These are phyloP conservation scores for Arothron firmamentum DNA, from an alignment of 2,113 vertebrate species.

Conservation along the genomic window DNA sequence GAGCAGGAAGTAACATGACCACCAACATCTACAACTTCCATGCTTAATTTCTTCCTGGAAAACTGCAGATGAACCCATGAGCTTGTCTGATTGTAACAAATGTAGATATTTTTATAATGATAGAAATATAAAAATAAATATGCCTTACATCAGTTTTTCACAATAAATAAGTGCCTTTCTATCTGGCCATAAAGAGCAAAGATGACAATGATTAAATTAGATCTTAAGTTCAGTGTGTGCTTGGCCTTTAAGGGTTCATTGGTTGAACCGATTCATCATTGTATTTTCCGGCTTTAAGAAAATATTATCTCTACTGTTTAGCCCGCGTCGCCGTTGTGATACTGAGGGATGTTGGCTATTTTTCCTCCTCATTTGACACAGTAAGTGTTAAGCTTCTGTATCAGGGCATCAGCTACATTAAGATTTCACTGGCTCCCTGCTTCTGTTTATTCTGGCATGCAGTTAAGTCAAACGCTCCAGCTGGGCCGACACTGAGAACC, in stretches of 20 bases:
- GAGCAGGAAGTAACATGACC: constrained; percentile 29
- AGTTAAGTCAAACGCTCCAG: constrained; percentile 40
- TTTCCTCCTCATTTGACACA: constrained; percentile 10
- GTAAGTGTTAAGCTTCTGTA: constrained; percentile 27
- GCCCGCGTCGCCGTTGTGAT: too few species aligned
- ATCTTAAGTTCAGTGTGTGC: too few species aligned
- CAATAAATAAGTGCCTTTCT: too few species aligned
- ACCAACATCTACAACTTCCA: constrained; percentile 8
- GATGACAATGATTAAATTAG: too few species aligned
- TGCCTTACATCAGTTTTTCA: too few species aligned
- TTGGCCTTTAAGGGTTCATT: too few species aligned
- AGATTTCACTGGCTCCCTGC: constrained; percentile 44
- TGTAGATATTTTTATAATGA: not conserved
- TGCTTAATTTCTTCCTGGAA: constrained; percentile 3
- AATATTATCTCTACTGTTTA: too few species aligned
- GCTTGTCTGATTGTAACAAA: too few species aligned
- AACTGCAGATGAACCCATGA: not conserved
- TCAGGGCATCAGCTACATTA: constrained; percentile 29
- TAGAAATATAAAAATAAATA: too few species aligned
- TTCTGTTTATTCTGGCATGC: constrained; percentile 55
- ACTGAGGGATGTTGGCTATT: constrained; percentile 4
- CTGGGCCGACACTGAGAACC: constrained; percentile 25
- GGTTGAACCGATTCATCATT: too few species aligned
- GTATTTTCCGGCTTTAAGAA: too few species aligned
- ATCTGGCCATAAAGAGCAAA: too few species aligned